Conservation (phyloP, 2,797 vertebrate species). For the Eremophila alpestris region DNA sequence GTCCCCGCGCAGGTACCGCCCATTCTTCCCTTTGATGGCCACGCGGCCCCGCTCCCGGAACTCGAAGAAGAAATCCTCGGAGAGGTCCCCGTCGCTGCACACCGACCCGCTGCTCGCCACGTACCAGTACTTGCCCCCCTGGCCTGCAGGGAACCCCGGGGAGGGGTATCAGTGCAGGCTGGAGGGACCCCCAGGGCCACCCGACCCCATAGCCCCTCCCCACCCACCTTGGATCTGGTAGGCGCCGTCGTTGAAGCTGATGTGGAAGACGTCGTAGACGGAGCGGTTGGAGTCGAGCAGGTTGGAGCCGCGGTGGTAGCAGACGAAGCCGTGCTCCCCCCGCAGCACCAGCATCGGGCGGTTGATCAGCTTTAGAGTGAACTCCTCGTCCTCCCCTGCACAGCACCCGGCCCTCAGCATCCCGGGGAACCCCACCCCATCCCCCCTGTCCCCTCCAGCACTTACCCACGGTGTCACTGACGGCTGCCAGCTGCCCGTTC, state of each 20-base stretch:
- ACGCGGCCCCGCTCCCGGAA: slow-evolving; percentile 88
- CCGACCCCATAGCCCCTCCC: accelerated
- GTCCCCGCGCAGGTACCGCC: slow-evolving; percentile 90
- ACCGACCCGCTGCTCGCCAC: slow-evolving; percentile 87
- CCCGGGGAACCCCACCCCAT: accelerated
- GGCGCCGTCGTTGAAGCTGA: slow-evolving; percentile 88
- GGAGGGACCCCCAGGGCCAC: not conserved
- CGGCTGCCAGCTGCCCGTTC: slow-evolving; percentile 93
- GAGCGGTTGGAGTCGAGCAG: slow-evolving; percentile 93
- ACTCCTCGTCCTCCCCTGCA: slow-evolving; percentile 89
- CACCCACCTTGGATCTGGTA: slow-evolving; percentile 91
- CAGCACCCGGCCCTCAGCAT: not conserved
- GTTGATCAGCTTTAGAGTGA: slow-evolving; percentile 92
- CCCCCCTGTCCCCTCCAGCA: accelerated
- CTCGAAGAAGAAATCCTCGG: slow-evolving; percentile 92
- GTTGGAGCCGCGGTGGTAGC: slow-evolving; percentile 91
- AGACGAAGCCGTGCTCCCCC: slow-evolving; percentile 92
- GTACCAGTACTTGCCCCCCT: slow-evolving; percentile 89
- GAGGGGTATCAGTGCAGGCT: accelerated
- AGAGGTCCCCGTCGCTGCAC: slow-evolving; percentile 87
- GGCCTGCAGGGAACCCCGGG: slow-evolving; percentile 71
- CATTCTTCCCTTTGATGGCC: slow-evolving; percentile 87
- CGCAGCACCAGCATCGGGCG: slow-evolving; percentile 93
- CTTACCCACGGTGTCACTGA: slow-evolving; percentile 89
- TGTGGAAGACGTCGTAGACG: slow-evolving; percentile 90